Evolutionary conservation across 2,797 vertebrate genomes (phyloP).

Genomic region (Gorsachius magnificus): DNA sequence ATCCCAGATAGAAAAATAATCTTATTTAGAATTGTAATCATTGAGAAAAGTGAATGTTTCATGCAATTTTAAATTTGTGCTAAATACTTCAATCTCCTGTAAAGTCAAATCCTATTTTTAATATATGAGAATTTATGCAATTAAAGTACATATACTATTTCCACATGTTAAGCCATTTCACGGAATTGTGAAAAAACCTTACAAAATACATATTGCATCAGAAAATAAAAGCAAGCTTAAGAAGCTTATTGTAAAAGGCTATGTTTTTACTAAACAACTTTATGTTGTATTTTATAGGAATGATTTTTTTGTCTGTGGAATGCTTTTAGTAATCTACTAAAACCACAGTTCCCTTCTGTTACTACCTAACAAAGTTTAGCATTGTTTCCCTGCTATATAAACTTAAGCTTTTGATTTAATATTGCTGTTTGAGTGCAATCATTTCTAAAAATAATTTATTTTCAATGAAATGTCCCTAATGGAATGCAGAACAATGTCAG

Average conservation of each 20-base stretch:
- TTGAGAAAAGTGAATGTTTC: background rate
- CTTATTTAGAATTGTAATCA: background rate
- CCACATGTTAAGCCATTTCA: background rate
- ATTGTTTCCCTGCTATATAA: background rate
- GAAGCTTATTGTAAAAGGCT: background rate
- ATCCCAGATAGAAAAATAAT: background rate
- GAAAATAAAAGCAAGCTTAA: background rate
- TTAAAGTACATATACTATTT: background rate
- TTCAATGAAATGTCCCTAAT: background rate
- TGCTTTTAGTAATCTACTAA: constrained; percentile 3
- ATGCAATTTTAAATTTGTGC: background rate
- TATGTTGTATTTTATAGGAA: background rate
- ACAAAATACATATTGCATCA: background rate
- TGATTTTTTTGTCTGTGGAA: background rate
- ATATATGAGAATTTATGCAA: background rate
- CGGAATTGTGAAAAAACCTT: background rate
- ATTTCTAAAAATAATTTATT: background rate
- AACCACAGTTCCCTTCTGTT: background rate
- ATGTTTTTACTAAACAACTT: background rate
- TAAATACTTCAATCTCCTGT: background rate
- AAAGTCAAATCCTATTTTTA: background rate
- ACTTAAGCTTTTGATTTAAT: constrained; percentile 1
- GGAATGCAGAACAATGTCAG: background rate
- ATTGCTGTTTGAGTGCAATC: background rate
- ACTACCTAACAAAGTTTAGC: background rate